Evolutionary conservation across 2,113 vertebrate genomes (phyloP).

Genomic region (Osmerus mordax): DNA sequence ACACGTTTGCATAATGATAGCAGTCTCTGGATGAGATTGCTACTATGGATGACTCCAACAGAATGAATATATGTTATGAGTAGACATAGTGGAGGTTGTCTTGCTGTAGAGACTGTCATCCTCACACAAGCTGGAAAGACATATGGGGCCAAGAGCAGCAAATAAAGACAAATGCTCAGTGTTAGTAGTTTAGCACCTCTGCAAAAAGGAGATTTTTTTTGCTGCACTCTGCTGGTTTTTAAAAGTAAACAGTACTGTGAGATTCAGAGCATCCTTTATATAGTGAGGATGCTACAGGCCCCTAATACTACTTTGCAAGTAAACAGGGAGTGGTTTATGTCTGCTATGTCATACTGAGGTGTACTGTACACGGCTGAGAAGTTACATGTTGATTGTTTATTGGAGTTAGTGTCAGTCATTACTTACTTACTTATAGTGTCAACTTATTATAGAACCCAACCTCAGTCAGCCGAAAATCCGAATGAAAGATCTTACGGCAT

Average conservation of each 20-base stretch:
- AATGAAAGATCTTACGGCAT: no score
- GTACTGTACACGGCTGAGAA: no score
- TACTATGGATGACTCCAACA: neutral
- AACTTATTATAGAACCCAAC: no score
- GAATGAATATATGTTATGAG: neutral
- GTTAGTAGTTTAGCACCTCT: constrained; percentile 35
- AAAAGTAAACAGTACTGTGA: constrained; percentile 46
- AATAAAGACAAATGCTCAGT: constrained; percentile 56
- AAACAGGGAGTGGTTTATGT: no score
- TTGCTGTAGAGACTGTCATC: neutral
- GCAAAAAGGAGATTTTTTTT: constrained; percentile 34
- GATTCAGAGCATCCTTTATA: constrained; percentile 47
- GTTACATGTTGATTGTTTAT: neutral
- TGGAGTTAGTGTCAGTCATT: neutral
- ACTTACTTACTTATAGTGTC: no score
- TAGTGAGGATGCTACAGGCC: constrained; percentile 26
- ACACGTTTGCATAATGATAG: neutral
- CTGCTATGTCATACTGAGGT: no score
- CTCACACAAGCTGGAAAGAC: constrained; percentile 7
- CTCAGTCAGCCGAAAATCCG: no score
- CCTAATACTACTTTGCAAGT: constrained; percentile 7
- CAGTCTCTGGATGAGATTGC: no score
- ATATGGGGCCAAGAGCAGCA: constrained; percentile 27
- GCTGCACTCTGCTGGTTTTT: constrained; percentile 50
- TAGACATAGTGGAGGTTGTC: neutral